Conservation (phyloP, 2,113 vertebrate species). For the Phalacrocorax aristotelis region DNA sequence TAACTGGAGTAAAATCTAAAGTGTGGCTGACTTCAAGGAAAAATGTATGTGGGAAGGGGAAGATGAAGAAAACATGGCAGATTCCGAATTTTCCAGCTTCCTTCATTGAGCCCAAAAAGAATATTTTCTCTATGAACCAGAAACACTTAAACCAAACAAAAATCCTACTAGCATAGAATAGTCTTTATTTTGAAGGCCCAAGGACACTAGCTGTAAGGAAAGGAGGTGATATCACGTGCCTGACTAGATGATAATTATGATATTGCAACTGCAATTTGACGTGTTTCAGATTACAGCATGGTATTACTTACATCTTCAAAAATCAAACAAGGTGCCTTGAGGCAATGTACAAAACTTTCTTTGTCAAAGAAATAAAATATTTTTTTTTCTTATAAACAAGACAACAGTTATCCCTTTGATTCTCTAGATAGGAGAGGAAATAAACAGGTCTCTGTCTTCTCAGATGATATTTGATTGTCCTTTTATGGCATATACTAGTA, state of each 20-base stretch:
- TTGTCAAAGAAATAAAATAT: neutral
- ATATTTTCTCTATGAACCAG: neutral
- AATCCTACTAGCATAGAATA: neutral
- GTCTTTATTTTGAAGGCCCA: neutral
- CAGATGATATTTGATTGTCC: neutral
- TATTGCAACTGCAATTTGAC: neutral
- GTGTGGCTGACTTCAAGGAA: neutral
- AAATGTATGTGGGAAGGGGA: neutral
- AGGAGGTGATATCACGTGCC: neutral
- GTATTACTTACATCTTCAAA: neutral
- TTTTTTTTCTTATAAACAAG: neutral
- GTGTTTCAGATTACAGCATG: neutral
- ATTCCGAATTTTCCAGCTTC: neutral
- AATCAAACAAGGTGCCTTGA: neutral
- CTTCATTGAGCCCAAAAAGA: neutral
- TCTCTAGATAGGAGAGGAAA: neutral
- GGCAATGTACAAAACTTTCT: neutral
- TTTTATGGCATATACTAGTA: neutral
- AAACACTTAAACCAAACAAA: neutral
- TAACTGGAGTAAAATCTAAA: neutral
- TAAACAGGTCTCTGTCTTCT: neutral
- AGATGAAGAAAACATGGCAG: neutral
- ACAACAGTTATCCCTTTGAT: neutral
- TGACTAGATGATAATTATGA: neutral
- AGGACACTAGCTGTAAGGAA: neutral